Conservation (phyloP, 2,888 invertebrate genomes). For the Trachelus tabidus region DNA sequence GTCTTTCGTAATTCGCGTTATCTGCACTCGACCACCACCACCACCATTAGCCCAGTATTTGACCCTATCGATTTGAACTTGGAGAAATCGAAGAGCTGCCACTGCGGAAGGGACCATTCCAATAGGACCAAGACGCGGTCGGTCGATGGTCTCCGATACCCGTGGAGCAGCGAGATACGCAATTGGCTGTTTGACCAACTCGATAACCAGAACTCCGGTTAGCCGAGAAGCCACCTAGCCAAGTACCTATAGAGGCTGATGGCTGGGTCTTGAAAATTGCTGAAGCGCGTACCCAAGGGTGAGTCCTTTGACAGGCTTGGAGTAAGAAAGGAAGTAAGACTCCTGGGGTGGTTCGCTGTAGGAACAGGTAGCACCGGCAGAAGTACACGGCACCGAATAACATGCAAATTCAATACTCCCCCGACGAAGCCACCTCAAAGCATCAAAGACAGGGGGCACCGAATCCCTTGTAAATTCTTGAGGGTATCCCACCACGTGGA, state of each 20-base stretch:
- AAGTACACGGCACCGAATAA: constrained; percentile 45
- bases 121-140: too few relatives aligned
- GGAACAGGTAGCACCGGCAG: neutral
- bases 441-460: constrained; percentile 32
- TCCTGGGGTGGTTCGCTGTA: constrained; percentile 11
- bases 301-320: neutral
- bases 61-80: neutral
- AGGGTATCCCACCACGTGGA: constrained; percentile 17
- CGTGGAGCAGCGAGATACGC: too few relatives aligned
- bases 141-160: too few relatives aligned
- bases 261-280: neutral
- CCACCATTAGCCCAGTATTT: neutral
- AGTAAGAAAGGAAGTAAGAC: constrained; percentile 22
- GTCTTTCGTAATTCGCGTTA: neutral
- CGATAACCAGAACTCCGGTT: neutral
- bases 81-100: neutral
- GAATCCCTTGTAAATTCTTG: constrained; percentile 27
- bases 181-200: neutral
- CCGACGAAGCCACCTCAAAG: constrained; percentile 34
- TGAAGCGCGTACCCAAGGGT: neutral
- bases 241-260: neutral
- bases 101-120: too few relatives aligned
- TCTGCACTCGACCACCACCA: neutral
- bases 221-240: neutral
- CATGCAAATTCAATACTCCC: constrained; percentile 55